Base-by-base conservation (phyloP, 2,113 vertebrate species). In the Colius striatus region DNA sequence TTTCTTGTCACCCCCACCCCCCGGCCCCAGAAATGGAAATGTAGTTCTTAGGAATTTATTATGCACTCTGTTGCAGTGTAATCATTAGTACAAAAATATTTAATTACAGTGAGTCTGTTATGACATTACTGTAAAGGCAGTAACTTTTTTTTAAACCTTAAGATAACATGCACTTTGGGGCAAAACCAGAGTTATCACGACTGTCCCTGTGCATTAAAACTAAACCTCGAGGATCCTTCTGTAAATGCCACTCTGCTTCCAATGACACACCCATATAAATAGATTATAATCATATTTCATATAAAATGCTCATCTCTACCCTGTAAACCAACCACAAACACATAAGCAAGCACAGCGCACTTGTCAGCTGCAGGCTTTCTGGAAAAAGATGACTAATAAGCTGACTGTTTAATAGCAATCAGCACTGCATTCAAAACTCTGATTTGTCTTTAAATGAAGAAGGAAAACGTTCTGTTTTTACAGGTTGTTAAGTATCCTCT, bases 71-170 rank as follows among this genome's bases (percentile, higher is more conserved):
- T 97, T 84, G 77, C 96, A 93, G 95, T 72, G 94, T 97, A 98
- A 98, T 97, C 97, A 97, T 96, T 96, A 97, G 97, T 92, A 95
- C 97, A 98, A 98, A 98, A 98, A 98, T 98, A 98, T 98, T 98
- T 98, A 98, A 98, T 98, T 98, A 98, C 96, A 98, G 95, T 94
- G 97, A 98, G 96, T 97, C 96, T 98, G 97, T 98, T 98, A 98
- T 98, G 98, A 98, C 98, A 98, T 93, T 95, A 95, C 92, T 90
- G 86, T 92, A 97, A 95, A 97, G 87, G 92, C 94, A 95, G 93
- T 67, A 94, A 92, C 94, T 97, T 89, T 68, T 91, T 96, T 95
- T 95, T 57, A 95, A 96, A 89, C 80, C 91, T 88, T 54, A 96
- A 95, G 91, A 85, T 72, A 98, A 96, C 89, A 68, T 58, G 74